A percentile compares a stretch with the other conserved stretches of the same genome.
Evolutionary conservation across 2,113 vertebrate species (phyloP).

Genomic region (Triplophysa dalaica): DNA sequence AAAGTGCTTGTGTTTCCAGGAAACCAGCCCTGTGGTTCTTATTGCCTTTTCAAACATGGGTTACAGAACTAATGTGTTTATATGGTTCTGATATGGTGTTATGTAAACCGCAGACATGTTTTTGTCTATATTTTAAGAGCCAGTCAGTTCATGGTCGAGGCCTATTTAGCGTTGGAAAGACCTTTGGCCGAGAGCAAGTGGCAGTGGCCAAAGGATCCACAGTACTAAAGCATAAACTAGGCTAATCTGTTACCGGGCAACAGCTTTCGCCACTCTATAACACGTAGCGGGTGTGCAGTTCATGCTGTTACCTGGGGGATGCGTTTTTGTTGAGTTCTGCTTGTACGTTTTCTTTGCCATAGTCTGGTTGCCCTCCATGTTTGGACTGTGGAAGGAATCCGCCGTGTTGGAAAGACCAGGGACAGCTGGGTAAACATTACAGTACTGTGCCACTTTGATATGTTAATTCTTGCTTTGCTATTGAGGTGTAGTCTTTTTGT

Average conservation of each 20-base stretch:
- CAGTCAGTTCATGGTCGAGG: constrained; percentile 42
- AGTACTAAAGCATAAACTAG: constrained; percentile 37
- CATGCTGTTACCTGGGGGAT: constrained; percentile 49
- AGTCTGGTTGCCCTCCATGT: constrained; percentile 45
- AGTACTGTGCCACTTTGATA: constrained; percentile 54
- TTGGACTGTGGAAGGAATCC: constrained; percentile 48
- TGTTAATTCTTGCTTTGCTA: constrained; percentile 48
- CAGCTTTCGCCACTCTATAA: constrained; percentile 45
- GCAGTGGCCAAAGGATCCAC: constrained; percentile 38
- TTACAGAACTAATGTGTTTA: neutral
- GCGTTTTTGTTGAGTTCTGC: constrained; percentile 49
- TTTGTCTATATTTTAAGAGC: constrained; percentile 37
- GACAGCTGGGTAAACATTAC: constrained; percentile 55
- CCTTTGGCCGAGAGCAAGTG: constrained; percentile 28
- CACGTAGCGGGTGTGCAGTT: constrained; percentile 37
- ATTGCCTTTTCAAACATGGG: no score
- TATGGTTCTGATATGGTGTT: neutral
- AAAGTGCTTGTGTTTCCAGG: no score
- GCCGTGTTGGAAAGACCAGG: constrained; percentile 30
- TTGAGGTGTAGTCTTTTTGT: constrained; percentile 38
- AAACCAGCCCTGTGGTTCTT: no score
- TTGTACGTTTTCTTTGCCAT: constrained; percentile 38
- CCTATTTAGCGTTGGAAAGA: constrained; percentile 38
- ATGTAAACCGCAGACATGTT: neutral
- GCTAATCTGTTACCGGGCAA: constrained; percentile 58